Conservation (phyloP, 2,797 vertebrate species). For the Sitta carolinensis region DNA sequence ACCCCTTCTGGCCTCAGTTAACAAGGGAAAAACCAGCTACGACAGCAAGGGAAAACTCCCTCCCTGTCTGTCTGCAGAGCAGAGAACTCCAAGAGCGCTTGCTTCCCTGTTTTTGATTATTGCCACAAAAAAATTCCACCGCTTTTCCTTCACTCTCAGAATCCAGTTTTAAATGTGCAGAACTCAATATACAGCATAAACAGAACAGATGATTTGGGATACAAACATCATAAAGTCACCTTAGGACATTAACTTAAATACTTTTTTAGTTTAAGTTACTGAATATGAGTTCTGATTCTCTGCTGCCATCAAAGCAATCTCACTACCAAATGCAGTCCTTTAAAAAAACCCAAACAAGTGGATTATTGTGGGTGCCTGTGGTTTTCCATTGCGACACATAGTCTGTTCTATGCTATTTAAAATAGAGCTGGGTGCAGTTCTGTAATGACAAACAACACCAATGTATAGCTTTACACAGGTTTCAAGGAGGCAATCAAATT, state of each 20-base stretch:
- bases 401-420: neutral
- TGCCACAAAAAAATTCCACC: rapidly evolving
- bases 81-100: neutral
- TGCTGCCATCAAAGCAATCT: neutral
- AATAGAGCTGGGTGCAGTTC: neutral
- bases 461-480: neutral
- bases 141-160: neutral
- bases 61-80: too few relatives aligned
- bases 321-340: neutral
- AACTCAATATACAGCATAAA: neutral
- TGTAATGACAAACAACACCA: neutral
- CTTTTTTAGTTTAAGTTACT: neutral
- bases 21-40: rapidly evolving
- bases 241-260: neutral
- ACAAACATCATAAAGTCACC: neutral
- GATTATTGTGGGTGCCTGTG: neutral
- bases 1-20: neutral
- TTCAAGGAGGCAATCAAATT: neutral
- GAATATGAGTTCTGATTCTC: neutral
- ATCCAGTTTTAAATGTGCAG: neutral
- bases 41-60: neutral
- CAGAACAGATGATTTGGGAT: neutral
- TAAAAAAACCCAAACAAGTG: rapidly evolving
- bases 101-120: neutral
- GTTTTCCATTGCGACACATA: neutral